Base-by-base conservation (phyloP, 2,888 invertebrate species). In the Tachina fera region DNA sequence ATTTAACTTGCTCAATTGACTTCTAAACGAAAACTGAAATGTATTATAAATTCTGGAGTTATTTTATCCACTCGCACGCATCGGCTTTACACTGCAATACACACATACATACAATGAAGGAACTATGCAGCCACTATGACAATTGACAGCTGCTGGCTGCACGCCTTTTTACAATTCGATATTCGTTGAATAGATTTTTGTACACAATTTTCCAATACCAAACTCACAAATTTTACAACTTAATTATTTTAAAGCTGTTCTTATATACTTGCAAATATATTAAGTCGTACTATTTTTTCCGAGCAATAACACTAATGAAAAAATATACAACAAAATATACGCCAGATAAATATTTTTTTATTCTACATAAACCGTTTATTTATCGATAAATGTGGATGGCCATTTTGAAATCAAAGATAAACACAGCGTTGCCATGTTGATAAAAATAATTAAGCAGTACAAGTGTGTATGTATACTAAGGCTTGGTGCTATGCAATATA, bases 71-170 rank as follows among this genome's bases (percentile, higher is more conserved):
- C 61, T 70, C 70, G 63, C 61, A 76, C 19, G 61, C 41, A 63
- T 22, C 9, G 60, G 19, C 63, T 47, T 56, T 65, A 56, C n/a
- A 9, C 43, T 31, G n/a, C 16, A 22, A 67, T 63, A 22, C 56
- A 75, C 68, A 74, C 47, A 4, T 3, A 22, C 22, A n/a, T 22
- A 31, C 31, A 31, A 31, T 31, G 31, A 31, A 0, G 3, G 31
- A 31, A 31, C 31, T 31, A 78, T 75, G 85, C 74, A 82, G 70
- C 47, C 82, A 76, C 82, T 76, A 82, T 72, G 75, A 85, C 85
- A 74, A 83, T 67, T 83, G 83, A 77, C 85, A 86, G 86, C 86
- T 80, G 86, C 85, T 51, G 14, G 80, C 77, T 77, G 84, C 86
- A 86, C 83, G 83, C 86, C 80, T 83, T 72, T 82, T 70, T 78